phyloP scores from a whole-genome alignment of 1,140 invertebrate species.

The Drosophila kikkawai region DNA sequence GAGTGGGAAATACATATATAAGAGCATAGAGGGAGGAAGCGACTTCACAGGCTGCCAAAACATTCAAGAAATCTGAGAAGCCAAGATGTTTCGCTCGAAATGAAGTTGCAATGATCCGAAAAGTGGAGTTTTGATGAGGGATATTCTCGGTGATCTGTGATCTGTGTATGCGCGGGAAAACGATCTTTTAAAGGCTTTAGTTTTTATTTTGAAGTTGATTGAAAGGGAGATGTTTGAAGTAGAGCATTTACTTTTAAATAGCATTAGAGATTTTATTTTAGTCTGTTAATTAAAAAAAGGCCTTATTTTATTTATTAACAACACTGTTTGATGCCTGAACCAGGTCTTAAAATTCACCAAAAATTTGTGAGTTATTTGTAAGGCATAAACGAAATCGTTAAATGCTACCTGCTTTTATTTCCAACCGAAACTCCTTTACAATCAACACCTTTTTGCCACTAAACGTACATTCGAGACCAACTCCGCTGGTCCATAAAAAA shows the following conservation, averaged over 20 bases:
- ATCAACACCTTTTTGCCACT: conserved; percentile 36
- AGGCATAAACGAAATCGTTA: conserved; percentile 39
- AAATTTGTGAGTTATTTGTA: conserved; percentile 19
- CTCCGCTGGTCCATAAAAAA: conserved; percentile 39
- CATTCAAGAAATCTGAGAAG: conserved; percentile 45
- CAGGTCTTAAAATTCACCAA: conserved; percentile 1
- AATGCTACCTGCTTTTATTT: conserved; percentile 20
- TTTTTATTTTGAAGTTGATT: conserved; percentile 14
- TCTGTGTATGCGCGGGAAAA: conserved; percentile 9
- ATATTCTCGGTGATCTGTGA: conserved; percentile 21
- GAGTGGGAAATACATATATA: conserved; percentile 14
- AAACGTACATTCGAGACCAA: conserved; percentile 23
- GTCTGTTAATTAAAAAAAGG: background rate
- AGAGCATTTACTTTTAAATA: background rate
- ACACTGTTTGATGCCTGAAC: background rate
- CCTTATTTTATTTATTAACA: background rate
- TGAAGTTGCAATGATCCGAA: conserved; percentile 49
- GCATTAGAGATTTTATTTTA: background rate
- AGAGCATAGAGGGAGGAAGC: conserved; percentile 16
- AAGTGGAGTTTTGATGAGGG: conserved; percentile 40
- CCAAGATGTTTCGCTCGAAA: conserved; percentile 35
- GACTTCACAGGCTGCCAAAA: conserved; percentile 42
- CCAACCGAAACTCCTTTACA: conserved; percentile 7
- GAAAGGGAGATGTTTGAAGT: conserved; percentile 12
- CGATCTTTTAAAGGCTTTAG: background rate